Percentiles rank a stretch among this genome's conserved stretches.
phyloP scores from a whole-genome alignment of 1,140 invertebrate genomes.

The Laodelphax striatellus region DNA sequence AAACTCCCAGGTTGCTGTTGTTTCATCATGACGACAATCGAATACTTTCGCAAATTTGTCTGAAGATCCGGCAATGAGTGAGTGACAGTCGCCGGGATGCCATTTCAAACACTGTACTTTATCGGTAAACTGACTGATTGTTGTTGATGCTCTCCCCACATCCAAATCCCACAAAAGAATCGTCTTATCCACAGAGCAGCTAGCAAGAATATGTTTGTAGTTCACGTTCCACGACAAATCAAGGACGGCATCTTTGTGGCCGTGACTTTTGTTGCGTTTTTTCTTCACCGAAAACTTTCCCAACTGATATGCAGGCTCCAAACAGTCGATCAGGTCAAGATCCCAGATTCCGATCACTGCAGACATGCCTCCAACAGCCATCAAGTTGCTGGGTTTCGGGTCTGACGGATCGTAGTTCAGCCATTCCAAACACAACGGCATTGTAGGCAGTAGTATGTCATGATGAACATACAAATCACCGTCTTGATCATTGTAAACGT shows the following conservation, averaged over 20 bases:
- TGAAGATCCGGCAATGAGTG: slow-evolving; percentile 62
- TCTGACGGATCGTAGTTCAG: slow-evolving; percentile 66
- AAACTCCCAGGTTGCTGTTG: slow-evolving; percentile 54
- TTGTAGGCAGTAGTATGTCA: slow-evolving; percentile 75
- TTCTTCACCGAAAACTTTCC: slow-evolving; percentile 51
- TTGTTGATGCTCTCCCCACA: slow-evolving; percentile 55
- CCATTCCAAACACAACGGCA: slow-evolving; percentile 88
- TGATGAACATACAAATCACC: slow-evolving; percentile 87
- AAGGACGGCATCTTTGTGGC: slow-evolving; percentile 85
- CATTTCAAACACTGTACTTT: slow-evolving; percentile 79
- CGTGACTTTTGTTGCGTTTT: slow-evolving; percentile 36
- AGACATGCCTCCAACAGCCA: slow-evolving; percentile 84
- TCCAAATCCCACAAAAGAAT: slow-evolving; percentile 91
- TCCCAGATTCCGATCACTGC: slow-evolving; percentile 92
- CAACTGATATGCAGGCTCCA: slow-evolving; percentile 75
- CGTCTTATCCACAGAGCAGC: slow-evolving; percentile 80
- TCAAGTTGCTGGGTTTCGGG: slow-evolving; percentile 60
- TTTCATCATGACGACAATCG: slow-evolving; percentile 59
- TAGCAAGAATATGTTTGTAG: slow-evolving; percentile 76
- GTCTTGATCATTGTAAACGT: slow-evolving; percentile 83
- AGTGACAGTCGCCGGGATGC: slow-evolving; percentile 73
- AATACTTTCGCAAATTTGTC: slow-evolving; percentile 55
- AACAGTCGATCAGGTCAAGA: slow-evolving; percentile 78
- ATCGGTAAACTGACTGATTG: slow-evolving; percentile 60
- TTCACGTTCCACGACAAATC: slow-evolving; percentile 83